phyloP scores from a whole-genome alignment of 2,113 vertebrate species.

The Epinephelus lanceolatus region DNA sequence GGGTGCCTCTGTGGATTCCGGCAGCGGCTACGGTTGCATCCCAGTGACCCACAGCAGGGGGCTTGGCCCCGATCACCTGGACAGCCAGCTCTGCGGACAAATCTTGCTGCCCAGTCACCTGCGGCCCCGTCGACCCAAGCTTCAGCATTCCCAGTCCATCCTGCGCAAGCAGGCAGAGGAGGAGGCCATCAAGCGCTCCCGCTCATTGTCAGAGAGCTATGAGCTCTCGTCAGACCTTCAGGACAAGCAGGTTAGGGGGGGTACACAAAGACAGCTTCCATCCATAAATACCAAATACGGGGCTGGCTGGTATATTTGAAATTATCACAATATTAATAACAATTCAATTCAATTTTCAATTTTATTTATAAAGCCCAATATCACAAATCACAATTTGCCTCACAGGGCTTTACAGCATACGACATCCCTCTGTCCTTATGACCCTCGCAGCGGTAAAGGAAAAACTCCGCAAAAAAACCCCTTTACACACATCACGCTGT shows the following conservation, averaged over 20 bases:
- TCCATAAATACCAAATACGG: not conserved
- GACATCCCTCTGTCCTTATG: too few species aligned
- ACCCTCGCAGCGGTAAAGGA: too few species aligned
- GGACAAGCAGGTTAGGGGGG: slow-evolving; percentile 95
- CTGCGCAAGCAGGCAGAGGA: slow-evolving; percentile 97
- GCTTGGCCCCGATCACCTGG: slow-evolving; percentile 87
- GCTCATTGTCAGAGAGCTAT: slow-evolving; percentile 98
- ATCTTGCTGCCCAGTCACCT: slow-evolving; percentile 86
- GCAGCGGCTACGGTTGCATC: slow-evolving; percentile 85
- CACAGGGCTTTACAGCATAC: too few species aligned
- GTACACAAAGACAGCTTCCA: slow-evolving; percentile 24
- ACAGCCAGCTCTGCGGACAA: slow-evolving; percentile 89
- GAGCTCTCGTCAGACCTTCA: slow-evolving; percentile 98
- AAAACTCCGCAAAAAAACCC: too few species aligned
- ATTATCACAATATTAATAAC: too few species aligned
- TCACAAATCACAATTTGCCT: too few species aligned
- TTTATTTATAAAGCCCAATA: too few species aligned
- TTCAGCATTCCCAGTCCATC: slow-evolving; percentile 96
- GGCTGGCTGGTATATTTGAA: not conserved
- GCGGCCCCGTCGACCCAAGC: slow-evolving; percentile 90
- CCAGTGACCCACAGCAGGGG: slow-evolving; percentile 88
- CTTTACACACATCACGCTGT: too few species aligned
- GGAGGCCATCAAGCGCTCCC: slow-evolving; percentile 96
- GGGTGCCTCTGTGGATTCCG: slow-evolving; percentile 90
- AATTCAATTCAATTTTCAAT: too few species aligned